Base-by-base conservation (phyloP, 2,797 vertebrate species). In the Myotis planiceps region DNA sequence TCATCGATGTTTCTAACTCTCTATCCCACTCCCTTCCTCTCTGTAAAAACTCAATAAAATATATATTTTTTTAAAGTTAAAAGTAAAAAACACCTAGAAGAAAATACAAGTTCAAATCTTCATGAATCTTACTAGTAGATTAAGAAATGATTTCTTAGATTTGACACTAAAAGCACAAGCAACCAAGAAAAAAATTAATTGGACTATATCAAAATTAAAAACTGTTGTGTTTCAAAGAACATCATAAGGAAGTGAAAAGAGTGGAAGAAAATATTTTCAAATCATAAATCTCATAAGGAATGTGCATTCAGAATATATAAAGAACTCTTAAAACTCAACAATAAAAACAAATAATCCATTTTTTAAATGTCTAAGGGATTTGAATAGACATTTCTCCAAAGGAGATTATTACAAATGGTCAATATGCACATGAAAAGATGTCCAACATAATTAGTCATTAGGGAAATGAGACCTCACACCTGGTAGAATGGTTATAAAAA, bases 231-330 rank as follows among this genome's bases (percentile, higher is more conserved):
- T 93, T 84, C 21, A 68, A 93, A 91, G 79, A 16, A 81, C 8
- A 93, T 19, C 74, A 91, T 60, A 91, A 93, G 49, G 78, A 83
- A 90, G 23, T 76, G 47, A 88, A 85, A 89, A 86, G n/a, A 90
- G 86, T 18, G 12, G 29, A 47, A 92, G n/a, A 68, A 80, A 78
- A 58, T 78, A 95, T 32, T 21, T 83, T 27, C 32, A 93, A 90
- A 79, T 92, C 15, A 91, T 58, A 65, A 45, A 85, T 79, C 45
- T 80, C 49, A 90, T 60, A 85, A 91, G 39, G 23, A 66, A 80
- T 6, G 9, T 68, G 21, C 66, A 82, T 71, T 37, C 66, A 75
- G 16, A 55, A 51, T 66, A 80, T 45, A 88, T 83, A 65, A 85
- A 79, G 29, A 92, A 82, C 37, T 82, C 69, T 88, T 92, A 90